Evolutionary conservation across 2,888 invertebrate species (phyloP).

Genomic region (Drosophila limbata): DNA sequence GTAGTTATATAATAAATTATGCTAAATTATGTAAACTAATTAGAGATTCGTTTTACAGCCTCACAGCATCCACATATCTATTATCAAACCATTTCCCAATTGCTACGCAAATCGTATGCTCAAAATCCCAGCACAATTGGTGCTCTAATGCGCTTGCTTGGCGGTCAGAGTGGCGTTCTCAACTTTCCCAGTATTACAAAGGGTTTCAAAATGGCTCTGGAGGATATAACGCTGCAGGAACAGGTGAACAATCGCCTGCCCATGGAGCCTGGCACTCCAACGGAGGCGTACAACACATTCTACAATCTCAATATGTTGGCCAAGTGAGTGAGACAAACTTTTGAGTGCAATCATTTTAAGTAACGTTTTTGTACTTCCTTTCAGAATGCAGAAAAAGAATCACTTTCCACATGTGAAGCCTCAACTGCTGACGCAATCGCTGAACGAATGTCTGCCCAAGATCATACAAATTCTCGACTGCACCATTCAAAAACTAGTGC

Average conservation of each 20-base stretch:
- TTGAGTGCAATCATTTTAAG: background rate
- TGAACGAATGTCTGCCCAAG: constrained; percentile 83
- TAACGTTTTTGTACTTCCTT: background rate
- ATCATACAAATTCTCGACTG: constrained; percentile 83
- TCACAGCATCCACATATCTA: constrained; percentile 84
- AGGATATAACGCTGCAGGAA: constrained; percentile 82
- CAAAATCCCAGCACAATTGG: constrained; percentile 81
- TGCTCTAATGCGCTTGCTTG: constrained; percentile 83
- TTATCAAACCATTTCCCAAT: constrained; percentile 84
- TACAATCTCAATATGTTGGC: constrained; percentile 85
- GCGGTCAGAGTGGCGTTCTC: constrained; percentile 82
- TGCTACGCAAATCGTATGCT: constrained; percentile 80
- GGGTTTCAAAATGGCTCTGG: constrained; percentile 84
- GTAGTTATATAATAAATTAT: constrained; percentile 25
- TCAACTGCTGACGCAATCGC: constrained; percentile 73
- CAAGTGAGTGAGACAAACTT: constrained; percentile 76
- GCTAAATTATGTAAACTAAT: background rate
- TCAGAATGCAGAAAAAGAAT: constrained; percentile 83
- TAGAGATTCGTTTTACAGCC: constrained; percentile 59
- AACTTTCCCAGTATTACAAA: constrained; percentile 83
- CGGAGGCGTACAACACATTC: constrained; percentile 85
- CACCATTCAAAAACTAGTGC: constrained; percentile 75
- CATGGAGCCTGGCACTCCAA: constrained; percentile 68
- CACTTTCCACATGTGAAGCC: constrained; percentile 74
- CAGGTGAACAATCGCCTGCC: constrained; percentile 81